Evolutionary conservation across 2,797 vertebrate genomes (phyloP).

Genomic region (Sparidentex hasta): DNA sequence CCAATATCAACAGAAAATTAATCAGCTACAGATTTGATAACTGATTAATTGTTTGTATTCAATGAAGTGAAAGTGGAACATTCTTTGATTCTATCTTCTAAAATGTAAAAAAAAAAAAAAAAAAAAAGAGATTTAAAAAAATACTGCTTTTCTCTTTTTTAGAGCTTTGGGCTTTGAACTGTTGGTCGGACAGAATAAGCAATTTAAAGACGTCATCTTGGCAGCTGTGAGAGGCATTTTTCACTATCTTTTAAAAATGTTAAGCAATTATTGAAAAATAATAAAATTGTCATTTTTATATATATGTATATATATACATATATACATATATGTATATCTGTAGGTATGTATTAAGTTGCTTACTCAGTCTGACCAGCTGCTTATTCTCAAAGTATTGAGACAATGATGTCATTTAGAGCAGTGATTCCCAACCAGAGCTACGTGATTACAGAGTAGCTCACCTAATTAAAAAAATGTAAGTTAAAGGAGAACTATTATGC

Average conservation of each 20-base stretch:
- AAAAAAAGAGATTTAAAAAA: no score
- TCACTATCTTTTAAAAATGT: slow-evolving; percentile 7
- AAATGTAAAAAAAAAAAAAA: slow-evolving; percentile 13
- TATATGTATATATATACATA: no score
- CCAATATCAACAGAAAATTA: neutral
- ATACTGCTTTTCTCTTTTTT: slow-evolving; percentile 55
- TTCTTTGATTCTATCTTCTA: neutral
- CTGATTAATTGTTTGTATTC: neutral
- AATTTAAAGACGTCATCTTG: neutral
- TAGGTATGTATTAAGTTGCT: slow-evolving; percentile 19
- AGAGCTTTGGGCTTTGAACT: slow-evolving; percentile 17
- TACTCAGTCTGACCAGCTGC: slow-evolving; percentile 35
- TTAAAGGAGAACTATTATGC: no score
- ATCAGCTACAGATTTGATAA: neutral
- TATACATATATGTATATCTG: no score
- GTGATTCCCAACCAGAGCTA: no score
- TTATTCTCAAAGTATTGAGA: slow-evolving; percentile 39
- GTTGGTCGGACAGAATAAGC: slow-evolving; percentile 22
- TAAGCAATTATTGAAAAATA: slow-evolving; percentile 9
- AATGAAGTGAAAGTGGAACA: slow-evolving; percentile 1
- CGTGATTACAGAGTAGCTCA: no score
- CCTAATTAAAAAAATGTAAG: no score
- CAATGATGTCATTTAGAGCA: neutral
- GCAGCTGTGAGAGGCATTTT: slow-evolving; percentile 12
- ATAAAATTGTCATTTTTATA: slow-evolving; percentile 2